phyloP scores from a whole-genome alignment of 2,797 vertebrate species.

The Pseudochirops corinnae region DNA sequence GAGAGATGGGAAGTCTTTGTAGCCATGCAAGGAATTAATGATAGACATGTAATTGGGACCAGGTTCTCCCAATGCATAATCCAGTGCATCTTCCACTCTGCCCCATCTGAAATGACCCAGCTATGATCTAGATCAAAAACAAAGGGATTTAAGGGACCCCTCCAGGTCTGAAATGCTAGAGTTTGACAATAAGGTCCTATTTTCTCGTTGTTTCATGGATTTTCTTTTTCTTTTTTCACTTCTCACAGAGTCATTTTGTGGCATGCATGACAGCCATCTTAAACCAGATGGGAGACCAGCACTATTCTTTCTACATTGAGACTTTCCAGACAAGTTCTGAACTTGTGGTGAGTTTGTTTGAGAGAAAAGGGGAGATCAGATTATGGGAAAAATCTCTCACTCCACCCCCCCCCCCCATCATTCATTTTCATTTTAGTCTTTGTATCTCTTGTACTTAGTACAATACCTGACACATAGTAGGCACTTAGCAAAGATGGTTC shows the following conservation, averaged over 20 bases:
- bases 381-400: not conserved
- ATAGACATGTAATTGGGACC: not conserved
- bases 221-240: slow-evolving; percentile 45
- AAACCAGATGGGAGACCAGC: slow-evolving; percentile 94
- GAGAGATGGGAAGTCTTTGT: not conserved
- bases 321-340: slow-evolving; percentile 92
- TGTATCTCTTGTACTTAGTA: not conserved
- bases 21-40: not conserved
- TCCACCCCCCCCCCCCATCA: not conserved
- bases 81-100: not conserved
- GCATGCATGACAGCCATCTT: slow-evolving; percentile 98
- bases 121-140: not conserved
- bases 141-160: not conserved
- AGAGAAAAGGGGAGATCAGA: not conserved
- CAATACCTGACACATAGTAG: not conserved
- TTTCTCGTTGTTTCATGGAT: not conserved
- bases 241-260: slow-evolving; percentile 94
- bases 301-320: slow-evolving; percentile 95
- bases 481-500: too few relatives aligned
- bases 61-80: not conserved
- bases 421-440: not conserved
- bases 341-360: slow-evolving; percentile 91
- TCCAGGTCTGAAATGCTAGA: not conserved
- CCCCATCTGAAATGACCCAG: not conserved
- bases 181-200: not conserved